phyloP scores from a whole-genome alignment of 2,113 vertebrate species.

The Delphinus delphis region DNA sequence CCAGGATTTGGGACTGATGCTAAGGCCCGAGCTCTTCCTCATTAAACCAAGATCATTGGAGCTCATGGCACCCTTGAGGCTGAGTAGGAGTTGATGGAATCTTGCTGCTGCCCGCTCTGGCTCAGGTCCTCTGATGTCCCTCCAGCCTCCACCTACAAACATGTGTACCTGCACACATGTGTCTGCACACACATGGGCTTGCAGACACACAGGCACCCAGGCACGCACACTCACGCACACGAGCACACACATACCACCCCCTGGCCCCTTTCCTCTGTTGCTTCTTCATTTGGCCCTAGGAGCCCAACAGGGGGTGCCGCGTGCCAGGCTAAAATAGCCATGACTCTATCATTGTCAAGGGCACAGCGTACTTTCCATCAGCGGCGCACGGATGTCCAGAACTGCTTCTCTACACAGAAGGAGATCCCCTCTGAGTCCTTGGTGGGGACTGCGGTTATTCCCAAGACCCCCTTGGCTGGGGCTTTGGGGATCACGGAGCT shows the following conservation, averaged over 20 bases:
- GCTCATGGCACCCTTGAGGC: accelerated
- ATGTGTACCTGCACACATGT: accelerated
- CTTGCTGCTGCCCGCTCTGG: accelerated
- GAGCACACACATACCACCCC: accelerated
- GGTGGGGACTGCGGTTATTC: accelerated
- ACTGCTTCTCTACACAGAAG: not conserved
- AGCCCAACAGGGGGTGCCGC: not conserved
- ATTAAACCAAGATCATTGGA: accelerated
- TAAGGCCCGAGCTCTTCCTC: not conserved
- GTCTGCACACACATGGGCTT: too few relatives aligned
- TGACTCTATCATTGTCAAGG: not conserved
- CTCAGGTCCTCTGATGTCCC: not conserved
- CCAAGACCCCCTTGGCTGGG: not conserved
- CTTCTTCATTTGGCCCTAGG: not conserved
- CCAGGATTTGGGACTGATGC: not conserved
- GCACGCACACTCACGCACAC: accelerated
- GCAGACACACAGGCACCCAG: too few relatives aligned
- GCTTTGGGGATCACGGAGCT: too few relatives aligned
- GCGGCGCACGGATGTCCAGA: accelerated
- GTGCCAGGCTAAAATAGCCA: not conserved
- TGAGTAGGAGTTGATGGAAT: not conserved
- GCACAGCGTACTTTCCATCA: accelerated
- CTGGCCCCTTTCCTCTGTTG: not conserved
- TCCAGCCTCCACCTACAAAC: not conserved
- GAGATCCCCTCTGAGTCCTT: not conserved